phyloP scores from a whole-genome alignment of 2,113 vertebrate species.

The rabbit (Oryctolagus cuniculus) region DNA sequence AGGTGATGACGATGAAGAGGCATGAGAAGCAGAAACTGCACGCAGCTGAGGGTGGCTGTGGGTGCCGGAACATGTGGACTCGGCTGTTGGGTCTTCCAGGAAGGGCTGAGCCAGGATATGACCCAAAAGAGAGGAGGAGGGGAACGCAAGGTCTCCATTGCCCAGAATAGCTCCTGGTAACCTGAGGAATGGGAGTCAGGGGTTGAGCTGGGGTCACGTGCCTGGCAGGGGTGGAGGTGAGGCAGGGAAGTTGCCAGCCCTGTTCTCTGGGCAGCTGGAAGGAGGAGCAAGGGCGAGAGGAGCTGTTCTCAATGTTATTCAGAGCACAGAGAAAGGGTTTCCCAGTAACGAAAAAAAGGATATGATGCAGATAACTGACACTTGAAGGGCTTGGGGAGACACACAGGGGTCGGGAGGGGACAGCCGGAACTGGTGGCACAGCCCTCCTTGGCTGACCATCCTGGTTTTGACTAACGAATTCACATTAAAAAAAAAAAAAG shows the following conservation, averaged over 20 bases:
- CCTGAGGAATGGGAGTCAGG: slow-evolving; percentile 77
- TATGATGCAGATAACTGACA: slow-evolving; percentile 36
- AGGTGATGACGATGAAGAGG: neutral
- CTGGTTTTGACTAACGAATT: neutral
- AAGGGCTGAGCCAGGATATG: slow-evolving; percentile 65
- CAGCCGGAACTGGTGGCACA: neutral
- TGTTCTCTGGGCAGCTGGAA: slow-evolving; percentile 53
- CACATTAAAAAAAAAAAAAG: too few relatives aligned
- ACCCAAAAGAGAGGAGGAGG: slow-evolving; percentile 52
- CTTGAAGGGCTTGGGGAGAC: neutral
- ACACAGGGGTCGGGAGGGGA: neutral
- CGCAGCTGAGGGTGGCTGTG: neutral
- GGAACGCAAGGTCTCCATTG: slow-evolving; percentile 11
- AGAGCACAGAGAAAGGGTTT: slow-evolving; percentile 66
- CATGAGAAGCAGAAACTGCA: slow-evolving; percentile 12
- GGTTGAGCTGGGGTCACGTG: slow-evolving; percentile 71
- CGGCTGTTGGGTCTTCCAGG: slow-evolving; percentile 52
- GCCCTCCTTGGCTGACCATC: neutral
- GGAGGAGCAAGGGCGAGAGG: slow-evolving; percentile 51
- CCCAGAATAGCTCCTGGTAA: slow-evolving; percentile 80
- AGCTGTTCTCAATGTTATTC: slow-evolving; percentile 68
- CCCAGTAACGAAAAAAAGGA: slow-evolving; percentile 34
- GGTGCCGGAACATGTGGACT: neutral
- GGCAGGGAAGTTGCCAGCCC: neutral
- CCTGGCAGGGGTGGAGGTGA: slow-evolving; percentile 48